Conservation (phyloP, 1,140 invertebrate genomes). For the Proales similis region DNA sequence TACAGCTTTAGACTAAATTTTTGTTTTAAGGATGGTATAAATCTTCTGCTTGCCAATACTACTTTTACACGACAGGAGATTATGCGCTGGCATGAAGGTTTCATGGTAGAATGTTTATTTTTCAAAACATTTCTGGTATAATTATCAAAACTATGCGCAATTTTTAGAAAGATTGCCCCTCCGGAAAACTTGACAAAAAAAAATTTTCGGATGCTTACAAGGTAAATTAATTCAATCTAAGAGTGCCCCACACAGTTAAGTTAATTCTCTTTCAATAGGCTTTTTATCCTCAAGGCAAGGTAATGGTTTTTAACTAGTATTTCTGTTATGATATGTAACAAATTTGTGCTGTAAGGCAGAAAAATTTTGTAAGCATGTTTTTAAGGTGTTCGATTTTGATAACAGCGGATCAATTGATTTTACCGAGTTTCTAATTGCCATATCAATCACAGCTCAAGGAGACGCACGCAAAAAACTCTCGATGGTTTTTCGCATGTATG, state of each 20-base stretch:
- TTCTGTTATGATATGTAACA: too few species aligned
- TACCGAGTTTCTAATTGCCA: constrained; percentile 31
- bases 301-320: too few species aligned
- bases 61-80: constrained; percentile 36
- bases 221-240: too few species aligned
- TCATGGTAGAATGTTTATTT: constrained; percentile 19
- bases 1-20: too few species aligned
- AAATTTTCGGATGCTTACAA: constrained; percentile 35
- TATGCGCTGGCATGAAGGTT: constrained; percentile 20
- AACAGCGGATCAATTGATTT: constrained; percentile 36
- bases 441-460: constrained; percentile 26
- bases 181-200: constrained; percentile 34
- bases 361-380: constrained; percentile 33
- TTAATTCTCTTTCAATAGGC: too few species aligned
- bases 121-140: neutral
- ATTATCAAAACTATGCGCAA: neutral
- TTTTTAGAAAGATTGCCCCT: constrained; percentile 36
- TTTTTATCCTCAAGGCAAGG: too few species aligned
- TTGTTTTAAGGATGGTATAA: constrained; percentile 9
- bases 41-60: constrained; percentile 29
- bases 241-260: too few species aligned
- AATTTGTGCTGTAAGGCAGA: constrained; percentile 30
- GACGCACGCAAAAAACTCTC: constrained; percentile 16
- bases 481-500: constrained; percentile 36
- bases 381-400: constrained; percentile 31